These are phyloP conservation scores for Limnodromus scolopaceus DNA, from an alignment of 2,797 vertebrate genomes.

Conservation along the genomic window DNA sequence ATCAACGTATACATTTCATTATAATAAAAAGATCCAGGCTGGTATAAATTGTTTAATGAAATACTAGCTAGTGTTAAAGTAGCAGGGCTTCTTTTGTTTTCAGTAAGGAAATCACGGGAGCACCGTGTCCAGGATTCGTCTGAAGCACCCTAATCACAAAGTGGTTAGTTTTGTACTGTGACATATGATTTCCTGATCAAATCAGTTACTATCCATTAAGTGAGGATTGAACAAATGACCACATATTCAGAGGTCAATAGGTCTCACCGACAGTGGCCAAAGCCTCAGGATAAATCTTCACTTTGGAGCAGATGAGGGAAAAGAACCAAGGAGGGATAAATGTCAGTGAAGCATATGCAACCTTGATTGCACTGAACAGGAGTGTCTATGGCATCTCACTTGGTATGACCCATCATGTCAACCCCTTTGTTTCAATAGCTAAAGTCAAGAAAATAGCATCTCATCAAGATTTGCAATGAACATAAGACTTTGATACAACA, in stretches of 20 bases:
- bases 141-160: neutral
- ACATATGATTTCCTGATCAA: neutral
- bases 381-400: neutral
- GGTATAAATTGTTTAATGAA: neutral
- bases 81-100: neutral
- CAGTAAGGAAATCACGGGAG: rapidly evolving
- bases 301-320: neutral
- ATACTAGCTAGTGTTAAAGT: neutral
- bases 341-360: neutral
- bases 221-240: neutral
- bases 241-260: neutral
- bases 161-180: neutral
- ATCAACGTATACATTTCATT: neutral
- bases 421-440: neutral
- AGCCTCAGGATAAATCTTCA: neutral
- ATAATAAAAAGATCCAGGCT: neutral
- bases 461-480: neutral
- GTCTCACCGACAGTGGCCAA: neutral
- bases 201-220: neutral
- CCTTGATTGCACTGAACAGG: neutral
- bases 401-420: neutral
- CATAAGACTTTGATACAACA: neutral
- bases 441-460: neutral
- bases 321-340: neutral
- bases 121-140: neutral